Percentiles rank a stretch among this genome's conserved stretches.
Evolutionary conservation across 2,113 vertebrate genomes (phyloP).

Genomic region (Python bivittatus): DNA sequence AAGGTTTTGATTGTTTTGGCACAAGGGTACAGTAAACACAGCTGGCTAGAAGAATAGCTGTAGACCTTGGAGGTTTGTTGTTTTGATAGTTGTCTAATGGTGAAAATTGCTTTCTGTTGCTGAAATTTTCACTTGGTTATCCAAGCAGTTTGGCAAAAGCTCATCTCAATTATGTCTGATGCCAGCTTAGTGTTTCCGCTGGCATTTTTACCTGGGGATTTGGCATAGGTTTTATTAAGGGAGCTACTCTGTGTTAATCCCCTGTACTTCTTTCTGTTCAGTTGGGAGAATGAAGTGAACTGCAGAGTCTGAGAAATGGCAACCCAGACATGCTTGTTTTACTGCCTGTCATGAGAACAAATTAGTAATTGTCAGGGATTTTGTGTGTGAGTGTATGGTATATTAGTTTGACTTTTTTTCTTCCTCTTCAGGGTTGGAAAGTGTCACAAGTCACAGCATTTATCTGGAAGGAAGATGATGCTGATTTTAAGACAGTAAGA

Average conservation of each 20-base stretch:
- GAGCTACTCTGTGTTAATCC: neutral
- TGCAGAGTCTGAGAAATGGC: neutral
- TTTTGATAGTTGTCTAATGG: constrained; percentile 30
- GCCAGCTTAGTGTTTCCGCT: neutral
- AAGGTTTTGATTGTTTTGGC: constrained; percentile 33
- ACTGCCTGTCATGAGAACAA: neutral
- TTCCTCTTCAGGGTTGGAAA: neutral
- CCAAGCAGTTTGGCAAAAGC: neutral
- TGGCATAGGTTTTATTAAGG: constrained; percentile 6
- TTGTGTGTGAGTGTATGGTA: neutral
- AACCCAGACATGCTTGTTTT: neutral
- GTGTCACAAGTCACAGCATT: neutral
- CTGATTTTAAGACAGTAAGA: neutral
- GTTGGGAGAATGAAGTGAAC: neutral
- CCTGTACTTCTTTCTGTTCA: neutral
- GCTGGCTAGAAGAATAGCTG: constrained; percentile 20
- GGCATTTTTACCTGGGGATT: constrained; percentile 5
- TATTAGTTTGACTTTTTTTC: neutral
- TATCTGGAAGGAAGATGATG: neutral
- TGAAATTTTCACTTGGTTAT: constrained; percentile 34
- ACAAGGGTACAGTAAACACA: constrained; percentile 11
- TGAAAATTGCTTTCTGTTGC: constrained; percentile 29
- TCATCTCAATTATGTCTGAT: constrained; percentile 18
- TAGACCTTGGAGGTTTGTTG: constrained; percentile 15
- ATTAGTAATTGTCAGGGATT: neutral